Evolutionary conservation across 2,113 vertebrate species (phyloP), one percentile per base, ranked within the genome.

Genomic region (Lophura nycthemera): DNA sequence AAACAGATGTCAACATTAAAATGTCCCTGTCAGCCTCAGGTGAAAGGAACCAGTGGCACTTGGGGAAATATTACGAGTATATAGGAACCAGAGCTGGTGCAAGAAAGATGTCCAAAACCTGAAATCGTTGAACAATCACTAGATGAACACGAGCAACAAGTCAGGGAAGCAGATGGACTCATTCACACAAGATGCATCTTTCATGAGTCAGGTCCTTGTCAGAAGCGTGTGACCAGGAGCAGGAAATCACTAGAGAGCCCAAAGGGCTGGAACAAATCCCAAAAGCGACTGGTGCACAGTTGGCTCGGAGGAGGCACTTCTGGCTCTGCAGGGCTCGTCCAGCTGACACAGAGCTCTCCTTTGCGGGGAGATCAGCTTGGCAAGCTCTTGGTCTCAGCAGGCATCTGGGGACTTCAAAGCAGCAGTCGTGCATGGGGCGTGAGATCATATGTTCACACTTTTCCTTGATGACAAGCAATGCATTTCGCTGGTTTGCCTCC

Each of bases 171-270:
- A 80, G 92, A 90, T 24, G 86, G 93, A 91, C 72, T 63, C 65
- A 7, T 2, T 59, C 61, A 21, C 70, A 76, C 10, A 24, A 64
- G 29, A 71, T 19, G 8, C 59, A 34, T 74, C 93, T 48, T 3
- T 4, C 1, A 1, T 96, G 96, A 97, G 85, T 97, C 96, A 97
- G 89, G 92, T 77, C 77, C 40, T 6, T 63, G 79, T 91, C 86
- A 94, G 50, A 63, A 45, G 43, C 78, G 2, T 84, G 82, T 96
- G 93, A 93, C 93, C n/a, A 4, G 50, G 79, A 86, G 91, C 70
- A 63, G 56, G 82, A 82, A 59, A 63, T 61, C 10, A 70, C 76
- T 30, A 2, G 9, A 66, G 47, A 86, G 50, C 74, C 80, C 74
- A 0, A 36, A 76, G 83, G 14, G 34, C 89, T 96, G 95, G 96